Evolutionary conservation across 2,113 vertebrate species (phyloP).

Genomic region (Zosterops pallidus): DNA sequence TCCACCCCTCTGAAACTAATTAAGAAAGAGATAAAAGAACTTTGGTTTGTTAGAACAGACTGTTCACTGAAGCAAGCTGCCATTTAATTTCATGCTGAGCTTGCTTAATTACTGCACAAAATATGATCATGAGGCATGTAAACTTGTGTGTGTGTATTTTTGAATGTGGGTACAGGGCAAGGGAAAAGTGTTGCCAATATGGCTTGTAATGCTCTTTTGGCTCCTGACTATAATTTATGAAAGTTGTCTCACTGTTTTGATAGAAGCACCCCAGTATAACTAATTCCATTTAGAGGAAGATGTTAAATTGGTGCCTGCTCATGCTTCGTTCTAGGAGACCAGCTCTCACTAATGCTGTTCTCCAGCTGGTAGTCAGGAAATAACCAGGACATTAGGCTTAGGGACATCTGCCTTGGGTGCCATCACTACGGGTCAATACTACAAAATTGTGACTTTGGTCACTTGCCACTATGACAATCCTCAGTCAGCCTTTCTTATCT

Average conservation of each 20-base stretch:
- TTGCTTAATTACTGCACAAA: conserved; percentile 79
- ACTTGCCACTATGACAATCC: background rate
- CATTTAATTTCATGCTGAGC: conserved; percentile 78
- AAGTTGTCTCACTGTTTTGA: conserved; percentile 24
- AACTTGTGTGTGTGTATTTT: conserved; percentile 41
- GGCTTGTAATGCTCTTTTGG: conserved; percentile 62
- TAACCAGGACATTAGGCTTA: background rate
- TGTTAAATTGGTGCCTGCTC: background rate
- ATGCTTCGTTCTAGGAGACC: background rate
- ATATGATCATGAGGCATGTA: conserved; percentile 64
- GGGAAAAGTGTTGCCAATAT: conserved; percentile 32
- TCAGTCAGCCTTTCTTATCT: background rate
- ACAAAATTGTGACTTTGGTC: background rate
- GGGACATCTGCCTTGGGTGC: background rate
- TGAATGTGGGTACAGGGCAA: background rate
- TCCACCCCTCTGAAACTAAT: conserved; percentile 74
- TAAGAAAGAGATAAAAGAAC: conserved; percentile 77
- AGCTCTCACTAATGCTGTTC: background rate
- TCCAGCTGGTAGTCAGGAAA: conserved; percentile 7
- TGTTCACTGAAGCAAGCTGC: conserved; percentile 73
- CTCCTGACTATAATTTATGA: conserved; percentile 13
- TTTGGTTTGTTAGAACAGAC: conserved; percentile 66
- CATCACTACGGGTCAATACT: background rate
- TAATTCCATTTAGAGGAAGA: conserved; percentile 16
- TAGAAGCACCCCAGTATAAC: conserved; percentile 5